Evolutionary conservation across 1,140 invertebrate genomes (phyloP).

Genomic region (Centruroides sculpturatus): DNA sequence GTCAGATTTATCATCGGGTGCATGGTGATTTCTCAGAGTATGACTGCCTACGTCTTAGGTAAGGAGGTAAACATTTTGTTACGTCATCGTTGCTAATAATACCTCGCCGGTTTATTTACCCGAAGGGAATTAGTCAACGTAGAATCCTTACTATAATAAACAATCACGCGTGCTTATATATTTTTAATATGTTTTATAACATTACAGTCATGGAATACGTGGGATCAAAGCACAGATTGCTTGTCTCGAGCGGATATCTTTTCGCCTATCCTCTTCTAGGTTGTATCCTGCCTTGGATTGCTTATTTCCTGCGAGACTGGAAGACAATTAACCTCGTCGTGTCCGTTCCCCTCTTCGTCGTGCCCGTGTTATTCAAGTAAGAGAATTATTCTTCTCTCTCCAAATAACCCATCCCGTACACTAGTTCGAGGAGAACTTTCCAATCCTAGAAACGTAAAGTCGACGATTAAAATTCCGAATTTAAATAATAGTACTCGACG

Average conservation of each 20-base stretch:
- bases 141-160: too few species aligned
- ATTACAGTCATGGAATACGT: constrained; percentile 13
- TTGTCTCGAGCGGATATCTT: constrained; percentile 7
- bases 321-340: neutral
- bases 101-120: too few species aligned
- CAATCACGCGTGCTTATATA: too few species aligned
- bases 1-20: constrained; percentile 20
- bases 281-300: constrained; percentile 5
- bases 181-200: neutral
- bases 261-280: constrained; percentile 9
- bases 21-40: constrained; percentile 19
- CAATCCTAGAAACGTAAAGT: too few species aligned
- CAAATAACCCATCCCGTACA: too few species aligned
- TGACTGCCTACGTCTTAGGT: constrained; percentile 23
- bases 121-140: too few species aligned
- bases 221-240: neutral
- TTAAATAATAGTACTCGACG: too few species aligned
- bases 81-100: too few species aligned
- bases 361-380: constrained; percentile 1
- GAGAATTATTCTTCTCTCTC: neutral
- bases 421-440: too few species aligned
- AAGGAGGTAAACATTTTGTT: neutral
- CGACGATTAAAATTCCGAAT: too few species aligned
- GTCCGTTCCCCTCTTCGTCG: constrained; percentile 1
- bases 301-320: constrained; percentile 6